Evolutionary conservation across 53 echinoderm and acorn worm species (phyloP).

Genomic region (Astropecten irregularis): DNA sequence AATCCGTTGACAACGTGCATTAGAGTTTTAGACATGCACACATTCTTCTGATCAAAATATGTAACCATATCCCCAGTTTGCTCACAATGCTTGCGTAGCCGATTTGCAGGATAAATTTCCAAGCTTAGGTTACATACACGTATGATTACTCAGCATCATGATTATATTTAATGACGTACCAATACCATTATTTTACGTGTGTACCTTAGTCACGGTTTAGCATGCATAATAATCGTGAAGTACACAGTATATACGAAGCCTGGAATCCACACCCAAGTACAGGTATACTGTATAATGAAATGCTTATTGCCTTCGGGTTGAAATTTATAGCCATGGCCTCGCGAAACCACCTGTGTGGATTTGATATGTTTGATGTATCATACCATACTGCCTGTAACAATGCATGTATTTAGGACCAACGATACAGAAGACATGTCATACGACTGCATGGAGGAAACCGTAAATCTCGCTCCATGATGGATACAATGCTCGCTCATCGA

Average conservation of each 20-base stretch:
- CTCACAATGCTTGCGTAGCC: no score
- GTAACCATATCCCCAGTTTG: no score
- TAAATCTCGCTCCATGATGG: neutral
- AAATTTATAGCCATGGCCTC: neutral
- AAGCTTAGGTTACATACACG: no score
- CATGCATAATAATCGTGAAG: neutral
- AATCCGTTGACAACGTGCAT: no score
- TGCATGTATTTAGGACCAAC: slow-evolving; percentile 7
- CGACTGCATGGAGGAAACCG: slow-evolving; percentile 19
- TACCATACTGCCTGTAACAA: no score
- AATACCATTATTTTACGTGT: neutral
- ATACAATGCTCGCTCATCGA: no score
- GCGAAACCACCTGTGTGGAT: slow-evolving; percentile 25
- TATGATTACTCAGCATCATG: neutral
- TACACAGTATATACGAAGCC: no score
- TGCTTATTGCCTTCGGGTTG: neutral
- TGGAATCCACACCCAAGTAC: neutral
- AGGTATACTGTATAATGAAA: neutral
- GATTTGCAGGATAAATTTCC: no score
- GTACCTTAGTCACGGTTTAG: neutral
- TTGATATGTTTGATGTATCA: no score
- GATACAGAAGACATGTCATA: slow-evolving; percentile 8
- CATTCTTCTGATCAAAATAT: neutral
- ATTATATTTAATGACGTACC: neutral
- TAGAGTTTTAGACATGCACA: slow-evolving; percentile 11